Percentiles rank a stretch among this genome's conserved stretches.
Conservation (phyloP, 2,888 invertebrate genomes). For the Euspilapteryx auroguttella region DNA sequence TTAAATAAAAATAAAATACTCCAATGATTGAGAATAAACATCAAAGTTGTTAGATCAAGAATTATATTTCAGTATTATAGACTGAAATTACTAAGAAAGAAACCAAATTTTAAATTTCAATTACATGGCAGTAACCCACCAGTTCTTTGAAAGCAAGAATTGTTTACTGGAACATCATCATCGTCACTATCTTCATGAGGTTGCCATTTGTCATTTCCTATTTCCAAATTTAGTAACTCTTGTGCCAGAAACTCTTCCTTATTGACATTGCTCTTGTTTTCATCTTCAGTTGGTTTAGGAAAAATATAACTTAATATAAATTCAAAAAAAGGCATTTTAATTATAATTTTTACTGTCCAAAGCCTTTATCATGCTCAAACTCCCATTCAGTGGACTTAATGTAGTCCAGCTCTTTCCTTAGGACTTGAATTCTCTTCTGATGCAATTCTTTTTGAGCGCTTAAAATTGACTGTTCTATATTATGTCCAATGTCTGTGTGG, state of each 20-base stretch:
- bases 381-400: conserved; percentile 82
- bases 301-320: too few relatives aligned
- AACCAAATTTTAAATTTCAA: too few relatives aligned
- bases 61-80: too few relatives aligned
- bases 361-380: conserved; percentile 72
- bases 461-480: conserved; percentile 57
- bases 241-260: conserved; percentile 36
- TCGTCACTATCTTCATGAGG: conserved; percentile 8
- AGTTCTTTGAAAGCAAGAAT: conserved; percentile 33
- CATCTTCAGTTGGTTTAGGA: too few relatives aligned
- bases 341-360: conserved; percentile 37
- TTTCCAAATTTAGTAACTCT: conserved; percentile 35
- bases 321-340: too few relatives aligned
- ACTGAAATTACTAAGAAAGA: too few relatives aligned
- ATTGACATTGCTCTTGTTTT: too few relatives aligned
- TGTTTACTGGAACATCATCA: conserved; percentile 14
- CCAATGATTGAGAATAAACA: too few relatives aligned
- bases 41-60: too few relatives aligned
- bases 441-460: conserved; percentile 67
- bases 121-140: too few relatives aligned
- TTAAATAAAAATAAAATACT: too few relatives aligned
- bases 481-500: conserved; percentile 54
- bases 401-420: conserved; percentile 76
- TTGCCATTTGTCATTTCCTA: conserved; percentile 6
- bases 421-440: conserved; percentile 67